These are phyloP conservation scores for Melanocharis versteri DNA, from an alignment of 2,113 vertebrate genomes.

Conservation along the genomic window DNA sequence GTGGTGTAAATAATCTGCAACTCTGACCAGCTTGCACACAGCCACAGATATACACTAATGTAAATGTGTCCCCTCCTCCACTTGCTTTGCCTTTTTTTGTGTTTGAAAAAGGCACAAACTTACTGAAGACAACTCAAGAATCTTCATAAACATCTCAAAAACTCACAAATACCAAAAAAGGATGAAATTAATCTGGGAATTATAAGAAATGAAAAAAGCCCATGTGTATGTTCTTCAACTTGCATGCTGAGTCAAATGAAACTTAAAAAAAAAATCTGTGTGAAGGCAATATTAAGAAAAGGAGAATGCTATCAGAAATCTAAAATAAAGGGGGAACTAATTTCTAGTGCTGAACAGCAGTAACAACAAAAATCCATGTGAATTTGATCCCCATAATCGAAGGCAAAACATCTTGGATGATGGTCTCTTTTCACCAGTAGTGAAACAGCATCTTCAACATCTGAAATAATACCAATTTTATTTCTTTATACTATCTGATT, in stretches of 20 bases:
- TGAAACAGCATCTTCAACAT: background rate
- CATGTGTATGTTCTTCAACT: background rate
- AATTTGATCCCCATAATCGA: background rate
- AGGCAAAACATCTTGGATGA: background rate
- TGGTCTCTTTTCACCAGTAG: background rate
- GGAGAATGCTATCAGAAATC: background rate
- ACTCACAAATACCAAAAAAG: background rate
- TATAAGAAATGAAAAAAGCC: fast-evolving
- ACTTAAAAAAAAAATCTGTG: background rate
- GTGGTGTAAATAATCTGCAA: background rate
- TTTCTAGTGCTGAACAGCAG: background rate
- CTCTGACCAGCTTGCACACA: background rate
- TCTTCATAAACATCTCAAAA: fast-evolving
- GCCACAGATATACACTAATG: fast-evolving
- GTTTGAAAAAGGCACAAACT: background rate
- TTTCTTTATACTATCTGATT: background rate
- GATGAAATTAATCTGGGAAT: background rate
- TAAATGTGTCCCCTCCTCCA: background rate
- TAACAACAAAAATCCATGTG: background rate
- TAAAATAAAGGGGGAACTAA: background rate
- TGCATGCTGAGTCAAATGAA: background rate
- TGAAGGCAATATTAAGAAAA: background rate
- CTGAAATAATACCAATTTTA: background rate
- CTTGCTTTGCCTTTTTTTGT: background rate
- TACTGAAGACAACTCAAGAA: background rate